phyloP scores from a whole-genome alignment of 2,113 vertebrate species.

The Ameiurus melas region DNA sequence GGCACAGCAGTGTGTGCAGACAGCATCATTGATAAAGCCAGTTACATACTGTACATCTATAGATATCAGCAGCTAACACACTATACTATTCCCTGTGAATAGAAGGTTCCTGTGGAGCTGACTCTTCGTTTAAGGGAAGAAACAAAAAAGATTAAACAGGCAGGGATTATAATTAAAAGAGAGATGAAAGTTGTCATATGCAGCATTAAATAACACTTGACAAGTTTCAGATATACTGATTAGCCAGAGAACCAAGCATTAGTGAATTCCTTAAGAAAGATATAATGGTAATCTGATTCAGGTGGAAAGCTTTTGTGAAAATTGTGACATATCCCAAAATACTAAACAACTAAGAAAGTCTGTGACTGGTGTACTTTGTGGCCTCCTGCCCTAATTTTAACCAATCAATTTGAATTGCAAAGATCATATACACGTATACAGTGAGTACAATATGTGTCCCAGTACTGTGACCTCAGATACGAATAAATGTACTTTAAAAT shows the following conservation, averaged over 20 bases:
- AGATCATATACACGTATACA: neutral
- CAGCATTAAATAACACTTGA: conserved; percentile 11
- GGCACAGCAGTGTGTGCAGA: conserved; percentile 30
- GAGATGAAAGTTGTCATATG: neutral
- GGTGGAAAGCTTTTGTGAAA: conserved; percentile 8
- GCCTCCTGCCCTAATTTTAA: neutral
- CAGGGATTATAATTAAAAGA: neutral
- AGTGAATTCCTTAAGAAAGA: conserved; percentile 13
- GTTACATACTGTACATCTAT: neutral
- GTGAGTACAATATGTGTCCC: neutral
- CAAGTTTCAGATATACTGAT: neutral
- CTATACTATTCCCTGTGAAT: neutral
- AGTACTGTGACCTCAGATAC: neutral
- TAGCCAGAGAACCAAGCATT: conserved; percentile 7
- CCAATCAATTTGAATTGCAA: neutral
- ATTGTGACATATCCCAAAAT: conserved; percentile 10
- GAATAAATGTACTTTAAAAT: neutral
- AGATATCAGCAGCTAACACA: conserved; percentile 1
- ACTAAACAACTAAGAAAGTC: neutral
- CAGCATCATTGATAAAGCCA: conserved; percentile 25
- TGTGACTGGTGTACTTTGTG: neutral
- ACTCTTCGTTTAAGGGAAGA: neutral
- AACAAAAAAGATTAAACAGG: neutral
- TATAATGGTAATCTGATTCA: conserved; percentile 1
- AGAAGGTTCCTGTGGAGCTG: neutral